These are phyloP conservation scores for Polydrusus tereticollis DNA, from an alignment of 2,888 invertebrate species.

Conservation along the genomic window DNA sequence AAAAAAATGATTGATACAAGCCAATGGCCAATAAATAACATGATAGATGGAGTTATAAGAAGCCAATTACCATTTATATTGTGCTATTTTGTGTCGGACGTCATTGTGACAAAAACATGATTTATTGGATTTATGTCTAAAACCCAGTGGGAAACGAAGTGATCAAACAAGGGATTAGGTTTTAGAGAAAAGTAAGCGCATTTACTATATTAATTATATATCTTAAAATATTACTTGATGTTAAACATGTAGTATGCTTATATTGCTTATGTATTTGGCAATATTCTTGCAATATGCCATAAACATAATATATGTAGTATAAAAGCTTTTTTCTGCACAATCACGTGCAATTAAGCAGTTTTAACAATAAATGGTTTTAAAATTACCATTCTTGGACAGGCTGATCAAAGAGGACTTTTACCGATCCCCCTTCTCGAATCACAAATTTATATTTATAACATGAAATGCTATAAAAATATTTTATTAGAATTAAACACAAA, in stretches of 20 bases:
- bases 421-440: no score
- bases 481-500: background rate
- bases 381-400: no score
- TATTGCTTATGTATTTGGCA: background rate
- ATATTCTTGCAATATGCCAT: background rate
- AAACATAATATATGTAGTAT: no score
- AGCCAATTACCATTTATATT: slow-evolving; percentile 12
- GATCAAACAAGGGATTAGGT: background rate
- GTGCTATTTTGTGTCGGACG: background rate
- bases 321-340: no score
- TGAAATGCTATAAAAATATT: background rate
- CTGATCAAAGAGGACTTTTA: no score
- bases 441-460: no score
- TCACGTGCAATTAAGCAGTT: no score
- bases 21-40: background rate
- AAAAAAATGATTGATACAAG: background rate
- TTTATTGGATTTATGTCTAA: slow-evolving; percentile 9
- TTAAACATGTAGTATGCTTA: no score
- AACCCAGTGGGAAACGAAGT: background rate
- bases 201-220: background rate
- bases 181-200: background rate
- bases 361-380: no score
- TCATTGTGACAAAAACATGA: slow-evolving; percentile 2
- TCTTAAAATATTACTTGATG: background rate
- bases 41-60: slow-evolving; percentile 1